Percentiles rank a stretch among this genome's conserved stretches.
Evolutionary conservation across 2,888 invertebrate genomes (phyloP).

Genomic region (Tortrix viridana): DNA sequence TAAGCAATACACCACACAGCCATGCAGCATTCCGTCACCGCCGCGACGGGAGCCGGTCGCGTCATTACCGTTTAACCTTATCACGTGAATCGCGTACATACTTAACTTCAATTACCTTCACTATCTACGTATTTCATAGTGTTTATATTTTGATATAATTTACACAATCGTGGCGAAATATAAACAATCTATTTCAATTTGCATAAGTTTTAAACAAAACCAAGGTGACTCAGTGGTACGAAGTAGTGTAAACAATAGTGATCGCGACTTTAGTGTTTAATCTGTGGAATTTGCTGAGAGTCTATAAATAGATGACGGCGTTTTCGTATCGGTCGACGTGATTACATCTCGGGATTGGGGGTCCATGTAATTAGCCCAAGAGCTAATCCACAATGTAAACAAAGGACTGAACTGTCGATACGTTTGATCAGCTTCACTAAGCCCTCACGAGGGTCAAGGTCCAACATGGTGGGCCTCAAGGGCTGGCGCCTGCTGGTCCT

Average conservation of each 20-base stretch:
- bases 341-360: conserved; percentile 19
- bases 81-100: conserved; percentile 52
- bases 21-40: conserved; percentile 61
- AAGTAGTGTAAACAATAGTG: conserved; percentile 66
- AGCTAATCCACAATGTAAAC: conserved; percentile 26
- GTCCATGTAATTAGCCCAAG: neutral
- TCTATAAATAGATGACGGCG: conserved; percentile 35
- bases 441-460: conserved; percentile 21
- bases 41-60: conserved; percentile 62
- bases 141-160: conserved; percentile 8
- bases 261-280: conserved; percentile 50
- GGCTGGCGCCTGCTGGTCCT: conserved; percentile 52
- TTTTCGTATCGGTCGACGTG: conserved; percentile 20
- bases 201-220: conserved; percentile 54
- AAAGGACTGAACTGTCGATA: conserved; percentile 25
- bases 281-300: conserved; percentile 61
- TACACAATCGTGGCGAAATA: neutral
- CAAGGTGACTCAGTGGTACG: conserved; percentile 73
- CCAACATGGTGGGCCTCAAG: conserved; percentile 61
- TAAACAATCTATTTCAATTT: conserved; percentile 49
- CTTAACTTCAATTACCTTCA: conserved; percentile 38
- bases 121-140: conserved; percentile 5
- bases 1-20: neutral
- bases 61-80: conserved; percentile 47
- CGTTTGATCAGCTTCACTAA: conserved; percentile 5